Evolutionary conservation across 2,888 invertebrate species (phyloP), one percentile per base, ranked within the genome.

Genomic region (Andricus curvator): DNA sequence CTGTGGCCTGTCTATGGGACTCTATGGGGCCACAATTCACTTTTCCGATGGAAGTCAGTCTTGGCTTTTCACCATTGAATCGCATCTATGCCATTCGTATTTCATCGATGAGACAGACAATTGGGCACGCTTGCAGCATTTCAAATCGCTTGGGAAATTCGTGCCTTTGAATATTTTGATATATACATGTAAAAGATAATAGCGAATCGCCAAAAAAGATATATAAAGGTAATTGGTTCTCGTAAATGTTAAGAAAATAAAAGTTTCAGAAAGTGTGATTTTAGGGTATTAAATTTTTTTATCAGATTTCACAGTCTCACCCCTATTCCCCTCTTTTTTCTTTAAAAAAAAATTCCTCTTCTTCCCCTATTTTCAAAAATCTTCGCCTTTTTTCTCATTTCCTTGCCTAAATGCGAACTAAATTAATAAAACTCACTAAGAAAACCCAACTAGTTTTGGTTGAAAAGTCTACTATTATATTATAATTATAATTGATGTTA

Each of bases 91-190:
- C 77, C n/a, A 25, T 79, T 79, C 81, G 65, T 77, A 79, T 79
- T 81, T 82, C 51, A 81, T 33, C 74, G 64, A 33, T 48, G 78
- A 51, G 78, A 41, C 83, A 81, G 84, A 83, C 83, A 83, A 84
- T 84, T 77, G 82, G 65, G 62, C 66, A 79, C 78, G 81, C 78
- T 84, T 82, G 78, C 41, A 78, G 83, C 81, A 84, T 84, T 81
- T 78, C 78, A 81, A 83, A 85, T 85, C 82, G 65, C 79, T 81
- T 51, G 84, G 62, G 80, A 80, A 77, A 82, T 80, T 81, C 77
- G 25, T n/a, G n/a, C 66, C 37, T 37, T 37, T 37, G 66, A 66
- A 66, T 66, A 37, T 37, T n/a, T 33, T 11, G 11, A 33, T 9
- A 66, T 37, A 17, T 37, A 66, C 13, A 25, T 22, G n/a, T 8